Conservation (phyloP, 2,888 invertebrate species). For the Lochmaea capreae region DNA sequence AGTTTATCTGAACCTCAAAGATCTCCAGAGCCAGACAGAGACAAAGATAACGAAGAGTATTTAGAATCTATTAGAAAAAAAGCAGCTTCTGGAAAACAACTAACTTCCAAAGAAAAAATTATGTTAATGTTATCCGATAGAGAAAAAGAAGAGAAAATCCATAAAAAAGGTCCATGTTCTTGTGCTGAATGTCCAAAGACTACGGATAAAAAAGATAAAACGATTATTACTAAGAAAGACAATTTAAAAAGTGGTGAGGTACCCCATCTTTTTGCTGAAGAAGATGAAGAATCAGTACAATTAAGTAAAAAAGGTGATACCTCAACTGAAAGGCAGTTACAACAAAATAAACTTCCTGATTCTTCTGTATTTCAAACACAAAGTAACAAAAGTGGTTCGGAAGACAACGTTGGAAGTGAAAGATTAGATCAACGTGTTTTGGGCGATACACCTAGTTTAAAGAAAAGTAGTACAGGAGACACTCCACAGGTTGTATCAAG, state of each 20-base stretch:
- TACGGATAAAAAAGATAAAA: background rate
- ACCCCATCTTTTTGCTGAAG: background rate
- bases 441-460: background rate
- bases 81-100: background rate
- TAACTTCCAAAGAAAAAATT: conserved; percentile 6
- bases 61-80: background rate
- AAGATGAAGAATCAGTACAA: background rate
- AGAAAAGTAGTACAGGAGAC: background rate
- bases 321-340: too few species aligned
- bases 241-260: background rate
- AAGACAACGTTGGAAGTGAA: too few species aligned
- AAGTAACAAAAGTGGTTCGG: too few species aligned
- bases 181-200: background rate
- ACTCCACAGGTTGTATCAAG: background rate
- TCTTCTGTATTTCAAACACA: too few species aligned
- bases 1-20: background rate
- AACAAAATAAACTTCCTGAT: too few species aligned
- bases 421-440: too few species aligned
- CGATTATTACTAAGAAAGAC: background rate
- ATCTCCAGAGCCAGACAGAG: background rate
- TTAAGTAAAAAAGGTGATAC: too few species aligned
- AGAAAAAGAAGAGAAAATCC: background rate
- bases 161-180: background rate
- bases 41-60: conserved; percentile 1
- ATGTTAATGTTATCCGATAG: background rate